A percentile compares a stretch with the other conserved stretches of the same genome.
These are phyloP conservation scores for Enteromius viviparus DNA, from an alignment of 2,797 vertebrate genomes.

Conservation along the genomic window DNA sequence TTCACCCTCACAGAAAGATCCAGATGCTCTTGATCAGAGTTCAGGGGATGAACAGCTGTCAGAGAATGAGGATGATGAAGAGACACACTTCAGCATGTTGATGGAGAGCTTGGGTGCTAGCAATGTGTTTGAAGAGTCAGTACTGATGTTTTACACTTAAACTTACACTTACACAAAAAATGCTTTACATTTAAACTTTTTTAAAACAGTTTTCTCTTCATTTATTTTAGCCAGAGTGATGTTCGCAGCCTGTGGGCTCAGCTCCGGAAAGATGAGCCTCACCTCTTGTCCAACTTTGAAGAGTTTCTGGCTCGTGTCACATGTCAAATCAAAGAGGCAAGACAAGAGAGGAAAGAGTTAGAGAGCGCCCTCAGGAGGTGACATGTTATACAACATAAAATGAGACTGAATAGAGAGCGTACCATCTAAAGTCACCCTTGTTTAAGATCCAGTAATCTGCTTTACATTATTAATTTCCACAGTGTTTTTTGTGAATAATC, in stretches of 20 bases:
- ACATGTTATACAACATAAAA: constrained; percentile 19
- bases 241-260: constrained; percentile 87
- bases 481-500: not conserved
- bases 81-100: constrained; percentile 85
- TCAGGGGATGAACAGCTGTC: constrained; percentile 71
- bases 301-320: constrained; percentile 87
- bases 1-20: constrained; percentile 56
- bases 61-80: constrained; percentile 80
- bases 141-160: constrained; percentile 38
- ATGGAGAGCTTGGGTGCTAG: constrained; percentile 86
- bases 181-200: not conserved
- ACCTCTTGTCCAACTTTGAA: constrained; percentile 88
- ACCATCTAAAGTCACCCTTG: not conserved
- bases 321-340: constrained; percentile 87
- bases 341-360: constrained; percentile 87
- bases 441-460: not conserved
- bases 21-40: constrained; percentile 77
- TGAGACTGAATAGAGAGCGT: not conserved
- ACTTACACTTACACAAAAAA: no score
- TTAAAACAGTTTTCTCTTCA: not conserved
- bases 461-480: not conserved
- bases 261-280: constrained; percentile 85
- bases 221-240: constrained; percentile 78
- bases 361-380: constrained; percentile 87
- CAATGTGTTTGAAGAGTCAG: constrained; percentile 88